A percentile compares a stretch with the other conserved stretches of the same genome.
Evolutionary conservation across 2,888 invertebrate genomes (phyloP).

Genomic region (Clistopyga incitator): DNA sequence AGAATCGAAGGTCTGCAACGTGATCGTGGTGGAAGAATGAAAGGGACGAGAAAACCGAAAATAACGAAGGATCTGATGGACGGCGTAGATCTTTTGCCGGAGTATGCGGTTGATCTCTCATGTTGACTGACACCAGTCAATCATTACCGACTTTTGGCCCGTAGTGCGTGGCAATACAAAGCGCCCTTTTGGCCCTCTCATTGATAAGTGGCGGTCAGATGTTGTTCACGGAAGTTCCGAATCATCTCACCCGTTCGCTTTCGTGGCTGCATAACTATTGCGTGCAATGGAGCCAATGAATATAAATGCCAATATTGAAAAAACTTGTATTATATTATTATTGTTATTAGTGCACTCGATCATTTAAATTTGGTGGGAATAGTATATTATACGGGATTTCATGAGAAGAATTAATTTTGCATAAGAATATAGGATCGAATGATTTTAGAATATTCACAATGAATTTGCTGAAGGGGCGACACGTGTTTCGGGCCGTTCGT

Average conservation of each 20-base stretch:
- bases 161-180: constrained; percentile 34
- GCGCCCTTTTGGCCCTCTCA: constrained; percentile 13
- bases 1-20: constrained; percentile 18
- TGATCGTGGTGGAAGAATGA: constrained; percentile 26
- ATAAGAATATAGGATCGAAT: constrained; percentile 3
- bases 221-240: constrained; percentile 21
- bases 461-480: background rate
- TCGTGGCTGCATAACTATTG: background rate
- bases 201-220: constrained; percentile 50
- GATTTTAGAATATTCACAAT: background rate
- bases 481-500: constrained; percentile 5
- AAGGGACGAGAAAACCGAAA: constrained; percentile 33
- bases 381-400: constrained; percentile 14
- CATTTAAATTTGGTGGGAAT: background rate
- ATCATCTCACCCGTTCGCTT: constrained; percentile 14
- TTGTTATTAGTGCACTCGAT: constrained; percentile 2
- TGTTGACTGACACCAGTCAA: constrained; percentile 1
- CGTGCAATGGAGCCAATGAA: constrained; percentile 5
- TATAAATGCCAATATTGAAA: constrained; percentile 8
- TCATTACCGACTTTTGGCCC: constrained; percentile 20
- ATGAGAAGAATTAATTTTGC: background rate
- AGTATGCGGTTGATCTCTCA: constrained; percentile 42
- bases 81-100: constrained; percentile 2
- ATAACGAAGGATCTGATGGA: constrained; percentile 1
- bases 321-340: constrained; percentile 31